These are phyloP conservation scores for Drosophila varians DNA, from an alignment of 1,140 invertebrate species.

Conservation along the genomic window DNA sequence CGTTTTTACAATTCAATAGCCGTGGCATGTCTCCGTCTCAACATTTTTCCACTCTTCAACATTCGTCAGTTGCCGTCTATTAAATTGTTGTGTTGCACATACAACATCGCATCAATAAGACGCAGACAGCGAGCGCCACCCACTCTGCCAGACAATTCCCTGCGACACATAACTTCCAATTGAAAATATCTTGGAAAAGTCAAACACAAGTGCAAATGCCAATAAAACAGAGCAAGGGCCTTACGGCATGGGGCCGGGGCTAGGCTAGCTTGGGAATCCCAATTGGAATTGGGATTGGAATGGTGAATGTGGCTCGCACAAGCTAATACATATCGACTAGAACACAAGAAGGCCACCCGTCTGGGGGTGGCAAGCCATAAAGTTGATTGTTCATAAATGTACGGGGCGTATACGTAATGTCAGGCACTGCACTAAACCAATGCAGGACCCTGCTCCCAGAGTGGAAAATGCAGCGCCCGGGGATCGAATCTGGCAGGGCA, in stretches of 20 bases:
- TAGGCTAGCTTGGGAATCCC: no score
- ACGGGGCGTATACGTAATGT: conserved; percentile 80
- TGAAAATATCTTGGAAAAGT: conserved; percentile 74
- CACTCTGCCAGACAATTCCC: conserved; percentile 28
- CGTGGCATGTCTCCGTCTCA: conserved; percentile 24
- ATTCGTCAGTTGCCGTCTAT: conserved; percentile 38
- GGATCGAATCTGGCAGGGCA: conserved; percentile 9
- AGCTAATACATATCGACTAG: conserved; percentile 17
- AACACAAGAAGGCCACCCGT: conserved; percentile 2
- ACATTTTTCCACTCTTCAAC: conserved; percentile 16
- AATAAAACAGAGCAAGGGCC: conserved; percentile 58
- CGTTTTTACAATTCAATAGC: conserved; percentile 35
- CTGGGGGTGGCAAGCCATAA: conserved; percentile 45
- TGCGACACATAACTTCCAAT: conserved; percentile 64
- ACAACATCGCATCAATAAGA: conserved; percentile 31
- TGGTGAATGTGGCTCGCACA: background rate
- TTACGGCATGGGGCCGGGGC: background rate
- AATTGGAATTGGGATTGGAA: background rate
- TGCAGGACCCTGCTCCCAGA: conserved; percentile 37
- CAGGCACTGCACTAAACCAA: conserved; percentile 61
- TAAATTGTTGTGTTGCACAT: conserved; percentile 36
- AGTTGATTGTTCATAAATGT: conserved; percentile 80
- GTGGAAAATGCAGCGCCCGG: conserved; percentile 2
- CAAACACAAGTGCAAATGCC: conserved; percentile 71
- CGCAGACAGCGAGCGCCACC: conserved; percentile 5